phyloP scores from a whole-genome alignment of 2,113 vertebrate species.

The Ammodytes marinus region DNA sequence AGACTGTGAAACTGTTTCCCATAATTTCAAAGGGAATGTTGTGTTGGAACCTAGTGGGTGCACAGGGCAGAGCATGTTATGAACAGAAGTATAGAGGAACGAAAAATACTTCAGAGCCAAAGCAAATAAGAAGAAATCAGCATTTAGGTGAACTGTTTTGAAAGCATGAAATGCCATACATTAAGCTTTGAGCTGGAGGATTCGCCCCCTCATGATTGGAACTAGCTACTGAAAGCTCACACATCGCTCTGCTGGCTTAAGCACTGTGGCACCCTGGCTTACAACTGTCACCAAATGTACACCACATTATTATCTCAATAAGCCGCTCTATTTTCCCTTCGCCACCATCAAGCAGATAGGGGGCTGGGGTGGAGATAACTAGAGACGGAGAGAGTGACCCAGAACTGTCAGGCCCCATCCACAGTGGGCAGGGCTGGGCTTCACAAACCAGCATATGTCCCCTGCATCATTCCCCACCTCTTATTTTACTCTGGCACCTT shows the following conservation, averaged over 20 bases:
- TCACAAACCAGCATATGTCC: constrained; percentile 76
- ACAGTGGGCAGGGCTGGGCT: constrained; percentile 78
- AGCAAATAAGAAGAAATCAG: constrained; percentile 75
- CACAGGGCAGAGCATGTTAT: constrained; percentile 61
- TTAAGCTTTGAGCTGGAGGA: constrained; percentile 69
- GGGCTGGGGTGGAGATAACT: constrained; percentile 77
- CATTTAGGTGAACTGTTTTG: constrained; percentile 71
- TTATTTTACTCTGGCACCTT: constrained; percentile 80
- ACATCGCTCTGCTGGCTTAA: constrained; percentile 78
- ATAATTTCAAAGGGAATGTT: constrained; percentile 55
- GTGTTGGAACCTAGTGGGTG: constrained; percentile 65
- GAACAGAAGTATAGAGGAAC: constrained; percentile 55
- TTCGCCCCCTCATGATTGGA: constrained; percentile 79
- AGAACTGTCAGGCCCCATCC: constrained; percentile 85
- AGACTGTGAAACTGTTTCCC: constrained; percentile 23
- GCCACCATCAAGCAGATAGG: constrained; percentile 70
- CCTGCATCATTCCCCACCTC: constrained; percentile 76
- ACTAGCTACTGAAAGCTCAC: constrained; percentile 69
- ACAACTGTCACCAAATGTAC: constrained; percentile 83
- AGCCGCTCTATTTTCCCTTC: constrained; percentile 82
- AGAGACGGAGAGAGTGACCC: constrained; percentile 81
- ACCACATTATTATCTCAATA: constrained; percentile 85
- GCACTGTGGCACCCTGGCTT: constrained; percentile 78
- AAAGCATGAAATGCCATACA: constrained; percentile 75
- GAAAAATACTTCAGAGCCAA: constrained; percentile 62